A percentile compares a stretch with the other conserved stretches of the same genome.
phyloP scores from a whole-genome alignment of 2,888 invertebrate genomes.

The Phengaris alcon region DNA sequence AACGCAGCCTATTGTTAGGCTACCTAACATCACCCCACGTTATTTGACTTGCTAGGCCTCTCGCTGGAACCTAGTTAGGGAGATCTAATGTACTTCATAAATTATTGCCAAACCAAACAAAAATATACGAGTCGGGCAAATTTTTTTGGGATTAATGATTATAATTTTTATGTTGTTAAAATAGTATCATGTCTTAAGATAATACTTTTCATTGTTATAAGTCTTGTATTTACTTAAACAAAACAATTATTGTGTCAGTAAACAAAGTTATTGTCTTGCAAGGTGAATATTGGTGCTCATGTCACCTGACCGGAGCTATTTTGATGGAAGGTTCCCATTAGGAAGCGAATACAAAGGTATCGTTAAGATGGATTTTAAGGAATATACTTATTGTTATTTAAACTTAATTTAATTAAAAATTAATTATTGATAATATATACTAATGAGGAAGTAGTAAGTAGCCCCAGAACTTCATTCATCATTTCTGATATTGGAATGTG shows the following conservation, averaged over 20 bases:
- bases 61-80: slow-evolving; percentile 10
- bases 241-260: neutral
- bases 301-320: slow-evolving; percentile 10
- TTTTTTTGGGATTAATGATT: neutral
- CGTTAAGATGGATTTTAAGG: neutral
- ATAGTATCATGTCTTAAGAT: no score
- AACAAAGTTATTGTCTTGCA: neutral
- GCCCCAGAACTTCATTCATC: neutral
- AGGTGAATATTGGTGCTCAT: neutral
- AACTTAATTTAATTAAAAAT: no score
- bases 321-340: slow-evolving; percentile 51
- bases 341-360: slow-evolving; percentile 32
- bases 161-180: no score
- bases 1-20: slow-evolving; percentile 52
- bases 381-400: neutral
- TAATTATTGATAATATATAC: no score
- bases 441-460: neutral
- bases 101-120: neutral
- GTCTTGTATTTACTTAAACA: no score
- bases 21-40: slow-evolving; percentile 51
- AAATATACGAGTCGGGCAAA: neutral
- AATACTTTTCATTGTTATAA: no score
- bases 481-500: slow-evolving; percentile 29
- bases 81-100: slow-evolving; percentile 31
- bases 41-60: slow-evolving; percentile 29